These are phyloP conservation scores for Cheilosia variabilis DNA, from an alignment of 2,888 invertebrate species.

Conservation along the genomic window DNA sequence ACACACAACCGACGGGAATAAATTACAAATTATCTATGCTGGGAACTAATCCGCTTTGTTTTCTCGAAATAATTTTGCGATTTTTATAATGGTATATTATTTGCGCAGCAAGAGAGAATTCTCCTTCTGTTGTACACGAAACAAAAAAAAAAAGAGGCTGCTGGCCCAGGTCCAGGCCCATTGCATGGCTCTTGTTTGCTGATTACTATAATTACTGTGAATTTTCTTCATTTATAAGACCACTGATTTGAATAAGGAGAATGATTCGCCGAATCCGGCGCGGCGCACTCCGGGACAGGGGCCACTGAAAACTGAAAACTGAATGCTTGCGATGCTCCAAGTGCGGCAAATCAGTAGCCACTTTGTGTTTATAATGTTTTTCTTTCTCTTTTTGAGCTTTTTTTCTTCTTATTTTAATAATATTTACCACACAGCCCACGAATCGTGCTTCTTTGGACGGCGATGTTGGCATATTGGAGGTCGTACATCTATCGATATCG, in stretches of 20 bases:
- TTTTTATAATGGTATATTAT: conserved; percentile 73
- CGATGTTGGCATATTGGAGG: conserved; percentile 61
- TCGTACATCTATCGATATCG: conserved; percentile 73
- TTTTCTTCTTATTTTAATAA: conserved; percentile 49
- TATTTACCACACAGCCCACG: conserved; percentile 63
- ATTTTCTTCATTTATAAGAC: conserved; percentile 78
- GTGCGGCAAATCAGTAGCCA: conserved; percentile 64
- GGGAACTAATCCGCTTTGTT: conserved; percentile 74
- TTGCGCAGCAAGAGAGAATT: conserved; percentile 56
- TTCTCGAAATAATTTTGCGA: conserved; percentile 73
- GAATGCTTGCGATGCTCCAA: conserved; percentile 20
- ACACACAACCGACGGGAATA: conserved; percentile 48
- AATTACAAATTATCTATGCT: conserved; percentile 74
- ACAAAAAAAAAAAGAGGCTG: conserved; percentile 28
- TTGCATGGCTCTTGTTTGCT: conserved; percentile 72
- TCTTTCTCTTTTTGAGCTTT: conserved; percentile 24
- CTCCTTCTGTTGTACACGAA: conserved; percentile 53
- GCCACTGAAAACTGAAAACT: conserved; percentile 1
- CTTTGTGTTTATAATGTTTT: conserved; percentile 62
- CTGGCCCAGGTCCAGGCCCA: conserved; percentile 34
- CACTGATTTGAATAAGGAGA: conserved; percentile 74
- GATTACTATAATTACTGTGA: conserved; percentile 82
- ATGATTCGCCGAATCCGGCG: conserved; percentile 65
- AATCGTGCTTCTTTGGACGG: conserved; percentile 64
- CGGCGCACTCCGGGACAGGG: conserved; percentile 17